These are phyloP conservation scores for Hyposoter dolosus DNA, from an alignment of 2,888 invertebrate species.

Conservation along the genomic window DNA sequence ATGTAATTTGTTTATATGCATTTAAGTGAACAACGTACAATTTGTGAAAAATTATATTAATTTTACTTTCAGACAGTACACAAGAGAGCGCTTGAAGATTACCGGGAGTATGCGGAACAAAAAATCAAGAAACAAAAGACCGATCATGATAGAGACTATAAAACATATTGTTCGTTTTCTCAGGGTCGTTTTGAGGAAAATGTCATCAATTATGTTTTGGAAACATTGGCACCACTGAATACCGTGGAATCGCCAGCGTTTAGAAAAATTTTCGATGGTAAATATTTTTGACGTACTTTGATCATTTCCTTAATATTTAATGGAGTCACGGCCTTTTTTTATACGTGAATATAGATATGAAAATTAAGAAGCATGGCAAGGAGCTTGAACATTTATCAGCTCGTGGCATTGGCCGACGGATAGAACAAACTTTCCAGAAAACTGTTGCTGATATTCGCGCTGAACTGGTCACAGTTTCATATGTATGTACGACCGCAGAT, in stretches of 20 bases:
- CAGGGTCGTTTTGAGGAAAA: conserved; percentile 39
- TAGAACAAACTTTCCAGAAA: not conserved
- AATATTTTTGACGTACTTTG: not conserved
- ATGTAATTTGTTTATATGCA: not conserved
- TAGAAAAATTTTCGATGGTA: conserved; percentile 36
- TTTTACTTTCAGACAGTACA: conserved; percentile 1
- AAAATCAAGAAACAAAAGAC: not conserved
- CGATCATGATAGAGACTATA: not conserved
- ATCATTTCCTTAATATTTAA: not conserved
- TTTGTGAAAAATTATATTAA: not conserved
- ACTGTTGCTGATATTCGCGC: not conserved
- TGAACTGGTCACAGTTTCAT: not conserved
- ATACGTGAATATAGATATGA: not conserved
- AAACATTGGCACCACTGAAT: conserved; percentile 28
- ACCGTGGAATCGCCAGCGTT: conserved; percentile 39
- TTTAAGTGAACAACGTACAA: not conserved
- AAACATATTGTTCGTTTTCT: conserved; percentile 37
- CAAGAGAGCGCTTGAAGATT: not conserved
- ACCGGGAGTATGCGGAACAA: not conserved
- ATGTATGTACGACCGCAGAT: conserved; percentile 13
- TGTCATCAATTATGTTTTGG: conserved; percentile 27
- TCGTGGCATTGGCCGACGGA: not conserved
- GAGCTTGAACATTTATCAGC: conserved; percentile 1
- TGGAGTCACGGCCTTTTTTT: not conserved
- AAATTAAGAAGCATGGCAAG: conserved; percentile 2